Evolutionary conservation across 2,888 invertebrate species (phyloP).

Genomic region (Stramonita haemastoma): DNA sequence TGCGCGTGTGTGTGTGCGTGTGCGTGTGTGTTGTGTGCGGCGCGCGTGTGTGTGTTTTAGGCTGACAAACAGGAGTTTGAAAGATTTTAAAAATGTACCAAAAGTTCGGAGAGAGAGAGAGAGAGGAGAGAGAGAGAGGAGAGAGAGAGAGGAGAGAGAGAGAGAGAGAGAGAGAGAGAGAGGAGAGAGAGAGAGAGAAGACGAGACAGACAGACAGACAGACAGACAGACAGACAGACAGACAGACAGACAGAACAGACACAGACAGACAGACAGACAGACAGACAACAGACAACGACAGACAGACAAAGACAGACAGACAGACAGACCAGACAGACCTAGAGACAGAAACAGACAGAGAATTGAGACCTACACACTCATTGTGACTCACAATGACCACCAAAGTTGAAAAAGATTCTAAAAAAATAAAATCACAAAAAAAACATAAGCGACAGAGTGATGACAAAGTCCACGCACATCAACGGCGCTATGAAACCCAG

Average conservation of each 20-base stretch:
- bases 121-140: neutral
- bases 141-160: neutral
- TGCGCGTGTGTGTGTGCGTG: neutral
- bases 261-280: no score
- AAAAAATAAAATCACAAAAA: no score
- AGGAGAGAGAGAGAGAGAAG: neutral
- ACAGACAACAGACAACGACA: no score
- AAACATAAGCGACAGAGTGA: no score
- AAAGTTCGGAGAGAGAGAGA: neutral
- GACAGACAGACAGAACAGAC: neutral
- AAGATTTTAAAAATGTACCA: neutral
- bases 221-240: neutral
- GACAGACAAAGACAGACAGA: neutral
- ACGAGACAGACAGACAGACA: neutral
- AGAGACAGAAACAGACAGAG: no score
- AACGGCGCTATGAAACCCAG: no score
- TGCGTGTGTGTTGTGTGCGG: neutral
- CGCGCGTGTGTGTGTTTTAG: no score
- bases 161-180: no score
- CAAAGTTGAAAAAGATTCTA: no score
- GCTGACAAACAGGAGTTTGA: neutral
- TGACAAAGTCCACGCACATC: no score
- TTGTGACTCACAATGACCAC: no score
- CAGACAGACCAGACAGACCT: neutral
- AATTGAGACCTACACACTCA: no score